Conservation (phyloP, 2,113 vertebrate species). For the Brachirus orientalis region DNA sequence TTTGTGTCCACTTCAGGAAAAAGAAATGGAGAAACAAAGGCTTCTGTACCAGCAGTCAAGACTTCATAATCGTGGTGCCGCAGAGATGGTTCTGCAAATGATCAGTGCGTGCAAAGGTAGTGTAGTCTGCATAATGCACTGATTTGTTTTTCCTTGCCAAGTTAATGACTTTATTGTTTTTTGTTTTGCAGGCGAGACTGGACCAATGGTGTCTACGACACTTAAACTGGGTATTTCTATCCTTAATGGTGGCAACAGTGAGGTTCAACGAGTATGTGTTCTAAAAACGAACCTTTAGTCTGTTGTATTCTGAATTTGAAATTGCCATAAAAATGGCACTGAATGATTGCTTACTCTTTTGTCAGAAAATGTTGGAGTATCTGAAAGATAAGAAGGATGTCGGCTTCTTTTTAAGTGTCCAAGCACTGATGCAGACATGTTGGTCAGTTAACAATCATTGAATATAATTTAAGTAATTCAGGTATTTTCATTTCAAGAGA, state of each 20-base stretch:
- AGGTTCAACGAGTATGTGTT: slow-evolving; percentile 88
- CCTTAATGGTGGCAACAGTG: slow-evolving; percentile 90
- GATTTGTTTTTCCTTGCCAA: not conserved
- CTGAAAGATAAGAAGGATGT: slow-evolving; percentile 95
- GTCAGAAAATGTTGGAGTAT: slow-evolving; percentile 96
- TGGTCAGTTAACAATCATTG: slow-evolving; percentile 75
- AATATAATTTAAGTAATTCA: not conserved
- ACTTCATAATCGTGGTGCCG: slow-evolving; percentile 90
- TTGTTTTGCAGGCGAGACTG: slow-evolving; percentile 84
- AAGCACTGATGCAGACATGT: slow-evolving; percentile 94
- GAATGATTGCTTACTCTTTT: not conserved
- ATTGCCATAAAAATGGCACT: not conserved
- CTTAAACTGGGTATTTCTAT: slow-evolving; percentile 95
- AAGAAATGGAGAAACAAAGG: slow-evolving; percentile 94
- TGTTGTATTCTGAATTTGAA: not conserved
- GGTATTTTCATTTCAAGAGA: not conserved
- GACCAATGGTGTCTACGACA: slow-evolving; percentile 93
- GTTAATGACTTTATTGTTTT: not conserved
- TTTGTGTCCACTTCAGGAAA: slow-evolving; percentile 81
- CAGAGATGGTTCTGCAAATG: slow-evolving; percentile 96
- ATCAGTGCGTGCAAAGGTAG: slow-evolving; percentile 95
- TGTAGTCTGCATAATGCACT: not conserved
- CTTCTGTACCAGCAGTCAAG: slow-evolving; percentile 92
- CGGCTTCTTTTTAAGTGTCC: slow-evolving; percentile 93
- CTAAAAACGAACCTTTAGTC: not conserved